Conservation (phyloP, 2,113 vertebrate species). For the Rhadina sibilatrix region DNA sequence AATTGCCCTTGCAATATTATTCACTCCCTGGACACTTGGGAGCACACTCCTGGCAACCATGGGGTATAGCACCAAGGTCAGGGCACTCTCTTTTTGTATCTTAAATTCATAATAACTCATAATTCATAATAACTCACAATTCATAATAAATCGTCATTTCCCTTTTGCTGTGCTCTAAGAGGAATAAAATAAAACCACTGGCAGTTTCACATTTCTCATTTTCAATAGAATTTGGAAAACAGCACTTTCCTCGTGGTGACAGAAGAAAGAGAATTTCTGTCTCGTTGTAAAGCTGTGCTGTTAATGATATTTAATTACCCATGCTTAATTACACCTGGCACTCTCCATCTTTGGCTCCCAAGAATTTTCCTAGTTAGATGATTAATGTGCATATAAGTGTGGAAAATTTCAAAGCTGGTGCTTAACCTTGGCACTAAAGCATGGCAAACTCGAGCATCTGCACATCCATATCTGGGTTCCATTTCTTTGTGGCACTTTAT, state of each 20-base stretch:
- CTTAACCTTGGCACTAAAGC: neutral
- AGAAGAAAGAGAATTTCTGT: neutral
- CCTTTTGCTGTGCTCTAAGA: neutral
- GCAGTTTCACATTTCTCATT: neutral
- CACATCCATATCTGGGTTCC: neutral
- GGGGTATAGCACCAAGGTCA: neutral
- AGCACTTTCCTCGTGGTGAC: neutral
- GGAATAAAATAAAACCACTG: neutral
- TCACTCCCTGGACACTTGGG: neutral
- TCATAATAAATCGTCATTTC: neutral
- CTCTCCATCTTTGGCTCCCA: neutral
- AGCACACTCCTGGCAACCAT: neutral
- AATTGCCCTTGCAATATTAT: neutral
- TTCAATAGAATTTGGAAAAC: neutral
- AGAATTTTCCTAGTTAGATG: slow-evolving; percentile 24
- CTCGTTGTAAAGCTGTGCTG: neutral
- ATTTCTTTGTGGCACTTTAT: neutral
- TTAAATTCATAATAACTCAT: neutral
- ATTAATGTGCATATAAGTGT: slow-evolving; percentile 1
- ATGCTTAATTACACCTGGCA: slow-evolving; percentile 27
- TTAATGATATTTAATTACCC: slow-evolving; percentile 45
- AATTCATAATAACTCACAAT: neutral
- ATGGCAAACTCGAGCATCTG: neutral
- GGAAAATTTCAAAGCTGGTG: slow-evolving; percentile 6
- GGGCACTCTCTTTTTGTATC: neutral